Conservation (phyloP, 2,888 invertebrate species). For the Diloba caeruleocephala region DNA sequence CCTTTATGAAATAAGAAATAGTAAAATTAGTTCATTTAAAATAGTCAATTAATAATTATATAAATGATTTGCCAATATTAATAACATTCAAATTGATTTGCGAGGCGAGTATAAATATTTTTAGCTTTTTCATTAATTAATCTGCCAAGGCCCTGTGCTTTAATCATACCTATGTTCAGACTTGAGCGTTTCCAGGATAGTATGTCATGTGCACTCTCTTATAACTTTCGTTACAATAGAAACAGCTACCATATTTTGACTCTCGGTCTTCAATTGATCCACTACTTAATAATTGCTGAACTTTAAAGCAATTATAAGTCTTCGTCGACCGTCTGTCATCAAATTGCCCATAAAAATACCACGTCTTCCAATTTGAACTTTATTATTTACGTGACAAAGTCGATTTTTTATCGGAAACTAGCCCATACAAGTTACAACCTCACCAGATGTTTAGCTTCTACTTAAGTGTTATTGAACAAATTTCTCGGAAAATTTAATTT, state of each 20-base stretch:
- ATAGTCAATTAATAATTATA: no score
- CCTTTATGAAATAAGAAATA: no score
- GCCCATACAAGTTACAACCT: slow-evolving; percentile 2
- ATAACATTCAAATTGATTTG: no score
- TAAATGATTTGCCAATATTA: no score
- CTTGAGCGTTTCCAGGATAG: no score
- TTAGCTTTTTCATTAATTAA: no score
- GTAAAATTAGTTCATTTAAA: no score
- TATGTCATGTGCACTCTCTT: no score
- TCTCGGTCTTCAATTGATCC: slow-evolving; percentile 20
- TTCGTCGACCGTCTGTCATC: slow-evolving; percentile 39
- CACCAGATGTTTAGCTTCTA: slow-evolving; percentile 20
- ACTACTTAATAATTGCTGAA: slow-evolving; percentile 44
- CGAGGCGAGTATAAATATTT: no score
- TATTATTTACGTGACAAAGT: slow-evolving; percentile 3
- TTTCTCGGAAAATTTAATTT: slow-evolving; percentile 45
- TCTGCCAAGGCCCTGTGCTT: no score
- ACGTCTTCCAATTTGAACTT: slow-evolving; percentile 13
- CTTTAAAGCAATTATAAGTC: slow-evolving; percentile 54
- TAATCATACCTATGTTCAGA: no score
- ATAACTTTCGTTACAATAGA: slow-evolving; percentile 3
- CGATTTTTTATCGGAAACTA: not conserved
- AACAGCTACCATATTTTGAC: slow-evolving; percentile 8
- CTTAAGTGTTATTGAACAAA: slow-evolving; percentile 23
- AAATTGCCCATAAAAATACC: not conserved